Base-by-base conservation (phyloP, 2,888 invertebrate genomes). In the Rhyacophila evoluta region DNA sequence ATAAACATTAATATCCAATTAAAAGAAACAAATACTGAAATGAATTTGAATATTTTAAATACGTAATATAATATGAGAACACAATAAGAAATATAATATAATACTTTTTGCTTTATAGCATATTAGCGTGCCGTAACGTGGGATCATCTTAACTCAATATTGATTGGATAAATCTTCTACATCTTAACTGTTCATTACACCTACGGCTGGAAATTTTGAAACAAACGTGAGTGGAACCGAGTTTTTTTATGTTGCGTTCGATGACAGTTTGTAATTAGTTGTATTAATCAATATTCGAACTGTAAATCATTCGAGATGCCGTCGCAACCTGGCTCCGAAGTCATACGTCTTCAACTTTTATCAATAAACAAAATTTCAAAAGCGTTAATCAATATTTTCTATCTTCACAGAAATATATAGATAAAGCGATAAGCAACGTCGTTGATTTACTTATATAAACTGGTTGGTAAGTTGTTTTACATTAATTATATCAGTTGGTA, bases 211-310 rank as follows among this genome's bases (percentile, higher is more conserved):
- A 55, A 55, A 11, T 33, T 69, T 33, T 69, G 29, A 69, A 69
- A 69, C 2, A 69, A 41, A 29, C 33, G n/a, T 29, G 33, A 69
- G 28, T 69, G n/a, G 29, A 29, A 28, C 29, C 28, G 69, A 28
- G 25, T 69, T 69, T 69, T 69, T 69, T 11, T 10, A 10, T 69
- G 69, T 29, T 41, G 41, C 29, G 19, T 55, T 55, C 55, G 69
- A 69, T 29, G 69, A 69, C 69, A 69, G 69, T 69, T 33, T 29
- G 69, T 55, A 25, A 55, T 55, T 55, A 19, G 19, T 55, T 55
- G 55, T 55, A 55, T 55, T 55, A 55, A 55, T 55, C 55, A 55
- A 55, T 3, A 25, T 55, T 55, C 19, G 10, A 55, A 55, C 55
- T 25, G 55, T 55, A 25, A 55, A 55, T 25, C 19, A 55, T 15